phyloP scores from a whole-genome alignment of 2,888 invertebrate genomes.

The Pyrochroa serraticornis region DNA sequence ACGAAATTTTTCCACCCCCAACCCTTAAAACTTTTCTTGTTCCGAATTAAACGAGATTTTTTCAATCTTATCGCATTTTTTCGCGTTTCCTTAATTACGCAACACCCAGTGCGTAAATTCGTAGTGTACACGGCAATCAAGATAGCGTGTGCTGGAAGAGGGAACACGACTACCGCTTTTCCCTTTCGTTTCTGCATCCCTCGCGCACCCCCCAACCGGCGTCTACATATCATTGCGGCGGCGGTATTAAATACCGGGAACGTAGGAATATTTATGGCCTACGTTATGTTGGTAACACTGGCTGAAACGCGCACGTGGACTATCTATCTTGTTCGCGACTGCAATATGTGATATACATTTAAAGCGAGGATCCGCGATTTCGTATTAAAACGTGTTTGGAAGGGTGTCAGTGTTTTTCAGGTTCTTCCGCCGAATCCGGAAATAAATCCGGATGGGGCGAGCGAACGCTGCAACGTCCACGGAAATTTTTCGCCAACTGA shows the following conservation, averaged over 20 bases:
- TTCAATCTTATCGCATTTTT: no score
- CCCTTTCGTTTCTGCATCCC: no score
- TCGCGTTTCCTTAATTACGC: neutral
- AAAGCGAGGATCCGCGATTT: conserved; percentile 6
- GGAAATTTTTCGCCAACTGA: no score
- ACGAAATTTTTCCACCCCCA: no score
- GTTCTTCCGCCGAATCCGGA: no score
- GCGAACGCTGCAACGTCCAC: no score
- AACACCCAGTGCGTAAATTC: conserved; percentile 21
- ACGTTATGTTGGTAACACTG: conserved; percentile 26
- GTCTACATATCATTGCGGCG: conserved; percentile 22
- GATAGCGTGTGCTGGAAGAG: conserved; percentile 10
- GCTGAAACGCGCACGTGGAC: conserved; percentile 26
- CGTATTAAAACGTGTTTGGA: no score
- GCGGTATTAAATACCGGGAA: conserved; percentile 22
- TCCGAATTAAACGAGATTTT: no score
- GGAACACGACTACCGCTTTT: no score
- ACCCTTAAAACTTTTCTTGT: no score
- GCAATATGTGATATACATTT: conserved; percentile 28
- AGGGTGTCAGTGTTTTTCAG: no score
- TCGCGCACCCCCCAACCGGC: neutral
- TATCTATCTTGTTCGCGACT: conserved; percentile 21
- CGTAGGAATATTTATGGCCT: conserved; percentile 25
- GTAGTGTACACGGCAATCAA: conserved; percentile 11
- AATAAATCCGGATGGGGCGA: no score